Evolutionary conservation across 2,888 invertebrate genomes (phyloP).

Genomic region (Drosophila setosimentum): DNA sequence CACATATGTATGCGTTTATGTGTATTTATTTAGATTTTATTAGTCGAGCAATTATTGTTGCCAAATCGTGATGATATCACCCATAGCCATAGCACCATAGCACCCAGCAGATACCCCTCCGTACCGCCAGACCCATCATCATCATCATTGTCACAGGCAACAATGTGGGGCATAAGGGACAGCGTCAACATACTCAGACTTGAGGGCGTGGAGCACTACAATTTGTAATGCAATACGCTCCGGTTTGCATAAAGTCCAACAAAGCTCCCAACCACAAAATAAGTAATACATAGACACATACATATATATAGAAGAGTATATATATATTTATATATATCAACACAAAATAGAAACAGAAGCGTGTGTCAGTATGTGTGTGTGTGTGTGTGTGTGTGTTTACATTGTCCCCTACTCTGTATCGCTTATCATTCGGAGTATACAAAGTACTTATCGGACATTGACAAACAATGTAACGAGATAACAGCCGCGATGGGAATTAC

Average conservation of each 20-base stretch:
- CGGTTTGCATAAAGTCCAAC: constrained; percentile 61
- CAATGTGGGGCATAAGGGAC: constrained; percentile 21
- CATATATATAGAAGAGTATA: neutral
- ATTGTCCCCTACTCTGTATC: constrained; percentile 3
- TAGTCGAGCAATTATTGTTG: constrained; percentile 73
- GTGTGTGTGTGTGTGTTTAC: constrained; percentile 3
- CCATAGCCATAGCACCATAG: constrained; percentile 11
- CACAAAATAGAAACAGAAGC: constrained; percentile 21
- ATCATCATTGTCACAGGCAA: constrained; percentile 38
- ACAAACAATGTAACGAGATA: constrained; percentile 27
- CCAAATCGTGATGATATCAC: constrained; percentile 79
- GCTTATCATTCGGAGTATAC: constrained; percentile 50
- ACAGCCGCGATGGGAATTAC: neutral
- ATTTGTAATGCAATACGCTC: constrained; percentile 79
- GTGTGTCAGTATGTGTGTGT: neutral
- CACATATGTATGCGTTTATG: neutral
- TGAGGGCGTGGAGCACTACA: constrained; percentile 71
- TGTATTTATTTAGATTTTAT: constrained; percentile 72
- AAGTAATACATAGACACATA: constrained; percentile 12
- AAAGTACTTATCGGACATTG: constrained; percentile 50
- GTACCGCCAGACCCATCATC: constrained; percentile 26
- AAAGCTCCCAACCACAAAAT: constrained; percentile 6
- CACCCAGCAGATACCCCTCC: constrained; percentile 13
- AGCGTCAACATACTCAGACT: constrained; percentile 53
- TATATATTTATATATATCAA: constrained; percentile 2